These are phyloP conservation scores for Cerastis leucographa DNA, from an alignment of 2,888 invertebrate genomes.

Conservation along the genomic window DNA sequence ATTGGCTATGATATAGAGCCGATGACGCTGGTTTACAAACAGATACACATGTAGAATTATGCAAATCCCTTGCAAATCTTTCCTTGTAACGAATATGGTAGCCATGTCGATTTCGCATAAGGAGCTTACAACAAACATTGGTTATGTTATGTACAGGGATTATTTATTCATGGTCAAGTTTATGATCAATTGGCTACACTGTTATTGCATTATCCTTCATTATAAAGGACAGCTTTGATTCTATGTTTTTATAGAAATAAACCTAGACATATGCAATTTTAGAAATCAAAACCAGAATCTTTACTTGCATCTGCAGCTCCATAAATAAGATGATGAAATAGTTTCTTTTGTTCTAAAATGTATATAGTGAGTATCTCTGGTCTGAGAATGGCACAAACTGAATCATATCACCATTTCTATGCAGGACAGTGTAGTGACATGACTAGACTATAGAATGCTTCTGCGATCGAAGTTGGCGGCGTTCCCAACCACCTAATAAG, in stretches of 20 bases:
- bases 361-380: slow-evolving; percentile 26
- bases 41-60: slow-evolving; percentile 78
- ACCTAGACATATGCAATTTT: background rate
- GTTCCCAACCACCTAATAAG: slow-evolving; percentile 68
- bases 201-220: slow-evolving; percentile 43
- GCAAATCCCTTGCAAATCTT: slow-evolving; percentile 77
- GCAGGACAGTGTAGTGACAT: slow-evolving; percentile 67
- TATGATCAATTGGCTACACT: slow-evolving; percentile 56
- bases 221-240: slow-evolving; percentile 22
- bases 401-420: slow-evolving; percentile 70
- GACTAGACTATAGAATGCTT: slow-evolving; percentile 69
- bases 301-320: background rate
- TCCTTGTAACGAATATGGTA: slow-evolving; percentile 72
- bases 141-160: slow-evolving; percentile 57
- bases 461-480: slow-evolving; percentile 70
- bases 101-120: slow-evolving; percentile 66
- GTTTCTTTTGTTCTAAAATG: slow-evolving; percentile 39
- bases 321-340: slow-evolving; percentile 10
- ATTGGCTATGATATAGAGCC: slow-evolving; percentile 46
- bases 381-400: slow-evolving; percentile 45
- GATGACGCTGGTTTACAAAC: slow-evolving; percentile 58
- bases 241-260: background rate
- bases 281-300: slow-evolving; percentile 1
- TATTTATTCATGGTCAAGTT: slow-evolving; percentile 67
- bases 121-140: slow-evolving; percentile 66